Conservation (phyloP, 92 coral and sea anemone species). For the Umimayanthus kanabou region DNA sequence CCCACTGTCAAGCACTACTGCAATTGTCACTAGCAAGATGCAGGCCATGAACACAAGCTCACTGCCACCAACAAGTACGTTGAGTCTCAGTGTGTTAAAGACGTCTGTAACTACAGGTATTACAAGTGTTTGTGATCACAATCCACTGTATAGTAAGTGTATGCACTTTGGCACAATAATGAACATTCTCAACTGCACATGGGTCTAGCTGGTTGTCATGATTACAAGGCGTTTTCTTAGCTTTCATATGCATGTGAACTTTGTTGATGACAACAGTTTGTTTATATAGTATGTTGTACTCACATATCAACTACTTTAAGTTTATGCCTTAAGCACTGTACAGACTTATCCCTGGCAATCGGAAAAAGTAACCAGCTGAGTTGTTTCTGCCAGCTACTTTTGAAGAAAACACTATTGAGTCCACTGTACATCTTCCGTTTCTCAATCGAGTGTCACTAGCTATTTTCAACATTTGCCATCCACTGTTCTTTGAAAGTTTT, state of each 20-base stretch:
- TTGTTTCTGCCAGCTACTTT: too few species aligned
- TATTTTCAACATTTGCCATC: too few species aligned
- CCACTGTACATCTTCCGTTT: too few species aligned
- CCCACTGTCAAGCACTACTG: background rate
- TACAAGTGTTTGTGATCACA: background rate
- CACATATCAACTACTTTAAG: too few species aligned
- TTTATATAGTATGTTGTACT: background rate
- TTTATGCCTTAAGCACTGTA: too few species aligned
- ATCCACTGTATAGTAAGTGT: background rate
- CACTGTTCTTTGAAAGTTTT: too few species aligned
- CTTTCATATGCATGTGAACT: background rate
- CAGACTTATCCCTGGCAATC: too few species aligned
- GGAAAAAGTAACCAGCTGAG: too few species aligned
- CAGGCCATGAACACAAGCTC: background rate
- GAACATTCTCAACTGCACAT: background rate
- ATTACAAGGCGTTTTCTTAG: background rate
- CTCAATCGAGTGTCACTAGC: too few species aligned
- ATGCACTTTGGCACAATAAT: background rate
- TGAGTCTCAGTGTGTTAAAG: constrained; percentile 1
- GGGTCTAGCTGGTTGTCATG: background rate
- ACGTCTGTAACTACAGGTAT: constrained; percentile 22
- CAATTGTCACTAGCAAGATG: constrained; percentile 17
- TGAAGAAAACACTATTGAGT: too few species aligned
- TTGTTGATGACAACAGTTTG: background rate
- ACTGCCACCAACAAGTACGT: background rate